Base-by-base conservation (phyloP, 2,888 invertebrate species). In the Heteropelma amictum region DNA sequence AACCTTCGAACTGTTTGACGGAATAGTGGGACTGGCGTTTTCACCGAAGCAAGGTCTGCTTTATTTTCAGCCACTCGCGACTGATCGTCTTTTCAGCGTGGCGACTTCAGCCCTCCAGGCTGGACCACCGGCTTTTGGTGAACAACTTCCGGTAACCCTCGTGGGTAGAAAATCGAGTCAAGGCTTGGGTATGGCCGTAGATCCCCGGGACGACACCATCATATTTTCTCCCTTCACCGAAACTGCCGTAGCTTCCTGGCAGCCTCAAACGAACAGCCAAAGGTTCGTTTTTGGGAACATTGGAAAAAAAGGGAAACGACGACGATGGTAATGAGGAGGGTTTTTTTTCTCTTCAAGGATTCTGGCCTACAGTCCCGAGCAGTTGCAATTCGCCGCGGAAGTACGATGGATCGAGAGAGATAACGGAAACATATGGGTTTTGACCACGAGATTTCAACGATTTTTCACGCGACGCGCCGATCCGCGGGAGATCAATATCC, bases 111-210 rank as follows among this genome's bases (percentile, higher is more conserved):
- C 93, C 0, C 89, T 96, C 12, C 92, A 93, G 1, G 92, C 93
- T 1, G 96, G 96, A 0, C 95, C 96, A 0, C 91, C 93, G 0
- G 92, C 93, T 0, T 93, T 93, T 79, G 93, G 93, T 35, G 92
- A 94, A 47, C 93, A 93, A 77, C 87, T 96, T 60, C 95, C 95
- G 0, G 94, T 96, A 0, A 92, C 93, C 76, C 90, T 96, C 49
- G 94, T 95, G 10, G 96, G 96, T 0, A 93, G 93, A 83, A 96
- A 96, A 88, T 95, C 96, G 0, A 96, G 96, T 0, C 96, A 96
- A 87, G 96, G 96, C 3, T 91, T 96, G 5, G 94, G 94, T 0
- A 84, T 96, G 17, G 92, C 93, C 0, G 92, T 95, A 0, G 94
- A 95, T 78, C 93, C 93, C 0, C 90, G 91, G 0, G 95, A 95